A percentile compares a stretch with the other conserved stretches of the same genome.
phyloP scores from a whole-genome alignment of 2,888 invertebrate genomes.

The Yponomeuta plumbellus region DNA sequence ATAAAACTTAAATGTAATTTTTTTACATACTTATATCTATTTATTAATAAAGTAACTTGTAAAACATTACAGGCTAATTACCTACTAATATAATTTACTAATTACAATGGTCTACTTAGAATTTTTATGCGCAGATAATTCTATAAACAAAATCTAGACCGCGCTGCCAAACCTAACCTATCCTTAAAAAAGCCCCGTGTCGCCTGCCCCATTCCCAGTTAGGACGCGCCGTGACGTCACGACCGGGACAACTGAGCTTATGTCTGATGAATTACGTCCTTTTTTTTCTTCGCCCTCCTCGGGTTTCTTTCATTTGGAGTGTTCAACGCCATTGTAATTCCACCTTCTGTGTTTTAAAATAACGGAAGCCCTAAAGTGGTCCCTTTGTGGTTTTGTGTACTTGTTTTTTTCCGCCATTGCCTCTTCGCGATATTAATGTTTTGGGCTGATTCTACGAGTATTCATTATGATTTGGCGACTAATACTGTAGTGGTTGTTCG shows the following conservation, averaged over 20 bases:
- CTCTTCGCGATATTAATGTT: not conserved
- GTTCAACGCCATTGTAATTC: not conserved
- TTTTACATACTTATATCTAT: too few species aligned
- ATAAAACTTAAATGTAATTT: too few species aligned
- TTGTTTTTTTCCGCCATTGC: not conserved
- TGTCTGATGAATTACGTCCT: constrained; percentile 3
- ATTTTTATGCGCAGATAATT: too few species aligned
- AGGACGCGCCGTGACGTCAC: not conserved
- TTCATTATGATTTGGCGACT: not conserved
- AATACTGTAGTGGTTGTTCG: not conserved
- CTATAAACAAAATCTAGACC: too few species aligned
- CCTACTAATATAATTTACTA: too few species aligned
- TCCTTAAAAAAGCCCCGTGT: not conserved
- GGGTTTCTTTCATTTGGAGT: constrained; percentile 1
- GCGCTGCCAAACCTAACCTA: too few species aligned
- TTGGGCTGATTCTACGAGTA: not conserved
- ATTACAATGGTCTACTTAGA: too few species aligned
- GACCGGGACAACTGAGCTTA: constrained; percentile 2
- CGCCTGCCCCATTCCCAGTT: not conserved
- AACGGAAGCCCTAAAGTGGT: not conserved
- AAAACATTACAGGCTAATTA: too few species aligned
- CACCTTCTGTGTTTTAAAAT: not conserved
- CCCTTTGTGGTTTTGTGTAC: not conserved
- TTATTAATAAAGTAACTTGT: too few species aligned
- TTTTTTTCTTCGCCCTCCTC: not conserved